Base-by-base conservation (phyloP, 2,888 invertebrate species). In the Diaperis boleti region DNA sequence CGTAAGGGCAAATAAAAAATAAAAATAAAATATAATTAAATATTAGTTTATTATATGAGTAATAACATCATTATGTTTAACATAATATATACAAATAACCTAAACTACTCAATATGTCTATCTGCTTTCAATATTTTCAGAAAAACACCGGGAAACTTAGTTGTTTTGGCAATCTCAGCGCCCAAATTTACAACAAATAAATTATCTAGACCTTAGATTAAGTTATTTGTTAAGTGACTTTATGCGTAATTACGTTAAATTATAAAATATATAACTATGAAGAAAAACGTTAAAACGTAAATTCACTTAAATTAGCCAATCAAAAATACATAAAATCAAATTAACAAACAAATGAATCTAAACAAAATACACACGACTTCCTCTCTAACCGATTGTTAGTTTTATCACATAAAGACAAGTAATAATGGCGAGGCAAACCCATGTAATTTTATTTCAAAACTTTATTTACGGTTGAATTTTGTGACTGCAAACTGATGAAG, bases 331-430 rank as follows among this genome's bases (percentile, higher is more conserved):
- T 52, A 57, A 62, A 65, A 50, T 47, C 66, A 59, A 68, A 72
- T 68, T 66, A 70, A 70, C 67, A 62, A 67, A 61, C 55, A 47
- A 62, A 69, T 62, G 57, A 66, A 65, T 61, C 61, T 55, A 65
- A 64, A 65, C 64, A 49, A 65, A 63, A 65, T 55, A 71, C 64
- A 69, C 71, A 57, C 62, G 66, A 69, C 69, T 67, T 70, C 72
- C 73, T 72, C 72, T 72, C 72, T 69, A 64, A 64, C 60, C 50
- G 61, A 64, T 61, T 57, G 64, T 59, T 50, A 22, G 17, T 10
- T 22, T 52, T 62, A 62, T 62, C 55, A 54, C 50, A 61, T 33
- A 33, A 22, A 42, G 35, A 41, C 14, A 59, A 59, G 33, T 37
- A 2, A 39, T 37, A 57, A 31, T 35, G 45, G 55, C 33, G 55